A percentile compares a stretch with the other conserved stretches of the same genome.
phyloP scores from a whole-genome alignment of 2,113 vertebrate species.

The Chaenogobius annularis region DNA sequence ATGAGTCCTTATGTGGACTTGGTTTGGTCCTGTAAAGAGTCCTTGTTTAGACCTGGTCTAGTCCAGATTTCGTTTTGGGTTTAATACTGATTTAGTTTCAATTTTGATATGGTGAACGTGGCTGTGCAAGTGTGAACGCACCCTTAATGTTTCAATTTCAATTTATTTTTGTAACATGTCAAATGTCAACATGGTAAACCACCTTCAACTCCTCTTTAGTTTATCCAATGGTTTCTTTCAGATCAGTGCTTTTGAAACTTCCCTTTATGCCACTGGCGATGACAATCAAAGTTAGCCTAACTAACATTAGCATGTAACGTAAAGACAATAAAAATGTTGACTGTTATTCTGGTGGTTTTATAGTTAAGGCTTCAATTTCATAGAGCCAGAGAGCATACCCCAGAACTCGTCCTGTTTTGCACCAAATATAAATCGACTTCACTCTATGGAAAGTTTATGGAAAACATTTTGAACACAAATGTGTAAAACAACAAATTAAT shows the following conservation, averaged over 20 bases:
- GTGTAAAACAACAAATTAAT: background rate
- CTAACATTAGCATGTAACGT: background rate
- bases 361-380: background rate
- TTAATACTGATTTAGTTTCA: too few species aligned
- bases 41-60: too few species aligned
- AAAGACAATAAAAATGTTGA: background rate
- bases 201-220: slow-evolving; percentile 27
- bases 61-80: too few species aligned
- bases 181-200: slow-evolving; percentile 38
- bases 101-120: too few species aligned
- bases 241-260: slow-evolving; percentile 27
- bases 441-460: background rate
- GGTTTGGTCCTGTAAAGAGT: too few species aligned
- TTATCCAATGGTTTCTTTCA: slow-evolving; percentile 20
- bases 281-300: background rate
- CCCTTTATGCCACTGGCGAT: background rate
- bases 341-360: background rate
- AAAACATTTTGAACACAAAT: slow-evolving; percentile 3
- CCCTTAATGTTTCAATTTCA: too few species aligned
- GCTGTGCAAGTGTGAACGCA: too few species aligned
- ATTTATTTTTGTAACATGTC: too few species aligned
- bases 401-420: background rate
- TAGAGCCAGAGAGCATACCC: background rate
- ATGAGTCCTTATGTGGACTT: too few species aligned
- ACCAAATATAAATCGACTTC: background rate